Conservation (phyloP, 2,888 invertebrate species). For the Pinctada fucata region DNA sequence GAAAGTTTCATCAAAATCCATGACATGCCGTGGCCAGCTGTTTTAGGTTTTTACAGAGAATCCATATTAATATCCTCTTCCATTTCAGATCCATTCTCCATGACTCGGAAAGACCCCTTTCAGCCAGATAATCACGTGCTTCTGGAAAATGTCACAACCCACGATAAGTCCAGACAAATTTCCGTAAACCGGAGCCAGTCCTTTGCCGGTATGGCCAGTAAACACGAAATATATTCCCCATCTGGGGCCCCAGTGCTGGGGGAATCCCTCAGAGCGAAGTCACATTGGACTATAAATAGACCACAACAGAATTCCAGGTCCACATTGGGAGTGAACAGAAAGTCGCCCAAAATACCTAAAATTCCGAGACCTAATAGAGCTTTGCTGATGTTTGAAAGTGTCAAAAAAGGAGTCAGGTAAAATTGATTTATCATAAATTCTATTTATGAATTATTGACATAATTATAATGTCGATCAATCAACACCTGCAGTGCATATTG, state of each 20-base stretch:
- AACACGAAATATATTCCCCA: slow-evolving; percentile 38
- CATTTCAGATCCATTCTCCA: slow-evolving; percentile 50
- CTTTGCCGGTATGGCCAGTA: slow-evolving; percentile 62
- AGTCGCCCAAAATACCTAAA: slow-evolving; percentile 72
- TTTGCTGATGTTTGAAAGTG: slow-evolving; percentile 72
- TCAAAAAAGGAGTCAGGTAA: slow-evolving; percentile 73
- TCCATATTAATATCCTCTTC: too few species aligned
- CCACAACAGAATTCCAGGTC: slow-evolving; percentile 47
- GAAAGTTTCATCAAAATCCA: too few species aligned
- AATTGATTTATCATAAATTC: slow-evolving; percentile 5
- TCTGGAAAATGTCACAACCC: slow-evolving; percentile 28
- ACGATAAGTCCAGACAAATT: slow-evolving; percentile 20
- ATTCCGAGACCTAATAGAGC: slow-evolving; percentile 72
- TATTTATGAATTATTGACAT: not conserved
- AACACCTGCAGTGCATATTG: slow-evolving; percentile 1
- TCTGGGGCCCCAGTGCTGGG: slow-evolving; percentile 64
- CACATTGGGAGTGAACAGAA: slow-evolving; percentile 55
- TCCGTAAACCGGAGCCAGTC: slow-evolving; percentile 67
- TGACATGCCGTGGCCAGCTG: too few species aligned
- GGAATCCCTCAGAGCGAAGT: slow-evolving; percentile 61
- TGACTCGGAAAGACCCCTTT: slow-evolving; percentile 53
- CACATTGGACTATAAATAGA: slow-evolving; percentile 50
- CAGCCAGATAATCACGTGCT: slow-evolving; percentile 38
- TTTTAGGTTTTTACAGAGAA: too few species aligned
- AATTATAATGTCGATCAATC: not conserved